Conservation (phyloP, 2,797 vertebrate genomes). For the Heteromormyrus szaboi region DNA sequence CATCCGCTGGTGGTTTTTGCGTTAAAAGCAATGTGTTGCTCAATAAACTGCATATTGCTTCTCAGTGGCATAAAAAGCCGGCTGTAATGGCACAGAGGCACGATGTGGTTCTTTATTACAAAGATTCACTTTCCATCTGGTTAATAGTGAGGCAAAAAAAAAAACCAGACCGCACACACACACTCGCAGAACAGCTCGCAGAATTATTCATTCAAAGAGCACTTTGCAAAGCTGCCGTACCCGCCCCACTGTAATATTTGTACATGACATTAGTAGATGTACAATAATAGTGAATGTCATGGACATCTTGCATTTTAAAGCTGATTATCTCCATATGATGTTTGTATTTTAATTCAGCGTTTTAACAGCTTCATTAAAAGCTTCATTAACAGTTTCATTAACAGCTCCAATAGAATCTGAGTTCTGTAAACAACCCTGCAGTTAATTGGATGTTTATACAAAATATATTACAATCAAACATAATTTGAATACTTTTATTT, state of each 20-base stretch:
- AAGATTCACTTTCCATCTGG: slow-evolving; percentile 6
- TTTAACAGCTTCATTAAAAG: slow-evolving; percentile 7
- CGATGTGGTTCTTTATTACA: neutral
- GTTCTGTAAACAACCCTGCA: slow-evolving; percentile 5
- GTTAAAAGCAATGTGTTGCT: slow-evolving; percentile 1
- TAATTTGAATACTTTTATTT: neutral
- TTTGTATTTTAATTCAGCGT: neutral
- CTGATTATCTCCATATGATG: neutral
- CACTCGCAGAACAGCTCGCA: neutral
- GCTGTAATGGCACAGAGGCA: neutral
- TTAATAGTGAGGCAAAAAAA: neutral
- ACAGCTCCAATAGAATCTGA: slow-evolving; percentile 3
- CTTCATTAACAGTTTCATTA: neutral
- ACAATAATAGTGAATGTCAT: neutral
- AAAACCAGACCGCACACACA: neutral
- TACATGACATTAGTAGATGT: neutral
- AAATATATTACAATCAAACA: neutral
- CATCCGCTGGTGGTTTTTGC: neutral
- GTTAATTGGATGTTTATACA: slow-evolving; percentile 1
- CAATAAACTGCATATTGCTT: neutral
- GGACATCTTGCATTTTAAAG: neutral
- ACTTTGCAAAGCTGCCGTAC: neutral
- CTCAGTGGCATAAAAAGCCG: neutral
- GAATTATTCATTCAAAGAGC: neutral
- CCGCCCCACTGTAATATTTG: neutral